Evolutionary conservation across 2,113 vertebrate species (phyloP).

Genomic region (Otis tarda): DNA sequence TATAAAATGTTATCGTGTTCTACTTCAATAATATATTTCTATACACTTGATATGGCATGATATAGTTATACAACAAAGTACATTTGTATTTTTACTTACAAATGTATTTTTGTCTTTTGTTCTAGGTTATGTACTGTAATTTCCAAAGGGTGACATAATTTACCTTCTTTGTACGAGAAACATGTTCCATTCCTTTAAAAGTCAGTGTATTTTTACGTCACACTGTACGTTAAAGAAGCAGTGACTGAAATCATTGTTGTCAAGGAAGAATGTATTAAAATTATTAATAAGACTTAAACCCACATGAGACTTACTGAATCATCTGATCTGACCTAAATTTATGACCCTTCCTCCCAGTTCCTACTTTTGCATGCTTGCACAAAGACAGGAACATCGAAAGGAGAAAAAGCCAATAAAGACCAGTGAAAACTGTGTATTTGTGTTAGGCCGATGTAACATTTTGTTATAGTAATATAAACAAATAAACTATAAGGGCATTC

Average conservation of each 20-base stretch:
- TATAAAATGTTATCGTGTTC: background rate
- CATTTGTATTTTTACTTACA: background rate
- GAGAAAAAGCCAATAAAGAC: slow-evolving; percentile 28
- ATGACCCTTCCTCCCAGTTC: slow-evolving; percentile 55
- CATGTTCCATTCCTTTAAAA: background rate
- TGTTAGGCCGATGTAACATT: slow-evolving; percentile 27
- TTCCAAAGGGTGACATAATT: slow-evolving; percentile 2
- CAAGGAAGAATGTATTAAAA: slow-evolving; percentile 62
- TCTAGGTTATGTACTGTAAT: background rate
- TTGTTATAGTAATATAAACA: slow-evolving; percentile 67
- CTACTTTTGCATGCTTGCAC: slow-evolving; percentile 16
- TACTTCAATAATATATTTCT: background rate
- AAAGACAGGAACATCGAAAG: background rate
- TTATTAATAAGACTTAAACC: slow-evolving; percentile 63
- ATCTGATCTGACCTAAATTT: slow-evolving; percentile 70
- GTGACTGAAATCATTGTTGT: slow-evolving; percentile 50
- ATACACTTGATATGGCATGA: background rate
- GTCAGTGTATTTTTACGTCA: slow-evolving; percentile 5
- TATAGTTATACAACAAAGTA: background rate
- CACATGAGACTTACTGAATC: slow-evolving; percentile 61
- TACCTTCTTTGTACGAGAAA: background rate
- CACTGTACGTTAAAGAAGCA: background rate
- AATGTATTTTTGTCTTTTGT: background rate
- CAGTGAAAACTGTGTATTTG: slow-evolving; percentile 34
- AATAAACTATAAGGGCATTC: slow-evolving; percentile 61